Percentiles rank a stretch among this genome's conserved stretches.
Evolutionary conservation across 2,888 invertebrate genomes (phyloP).

Genomic region (Buathra laborator): DNA sequence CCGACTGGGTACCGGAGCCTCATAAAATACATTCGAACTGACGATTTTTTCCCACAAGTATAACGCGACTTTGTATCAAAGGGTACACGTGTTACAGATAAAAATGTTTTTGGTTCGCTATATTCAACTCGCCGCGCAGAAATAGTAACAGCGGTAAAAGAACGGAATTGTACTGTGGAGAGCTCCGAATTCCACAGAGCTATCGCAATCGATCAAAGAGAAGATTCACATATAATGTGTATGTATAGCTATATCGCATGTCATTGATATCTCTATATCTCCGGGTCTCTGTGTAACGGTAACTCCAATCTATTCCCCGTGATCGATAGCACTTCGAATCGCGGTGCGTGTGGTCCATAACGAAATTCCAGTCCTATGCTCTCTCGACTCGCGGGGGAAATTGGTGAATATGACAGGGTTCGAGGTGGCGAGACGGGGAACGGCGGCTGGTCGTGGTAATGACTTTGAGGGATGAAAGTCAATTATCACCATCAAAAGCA

Average conservation of each 20-base stretch:
- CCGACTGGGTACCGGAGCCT: no score
- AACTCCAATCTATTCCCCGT: conserved; percentile 55
- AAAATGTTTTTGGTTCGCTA: background rate
- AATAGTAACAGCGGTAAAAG: background rate
- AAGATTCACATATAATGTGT: conserved; percentile 46
- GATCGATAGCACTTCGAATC: conserved; percentile 69
- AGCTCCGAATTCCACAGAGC: conserved; percentile 57
- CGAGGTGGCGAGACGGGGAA: conserved; percentile 29
- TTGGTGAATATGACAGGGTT: conserved; percentile 57
- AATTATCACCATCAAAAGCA: conserved; percentile 60
- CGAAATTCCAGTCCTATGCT: conserved; percentile 60
- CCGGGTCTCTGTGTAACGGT: conserved; percentile 32
- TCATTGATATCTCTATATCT: conserved; percentile 17
- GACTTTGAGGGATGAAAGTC: conserved; percentile 40
- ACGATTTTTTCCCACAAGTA: no score
- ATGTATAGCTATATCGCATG: background rate
- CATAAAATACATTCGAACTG: no score
- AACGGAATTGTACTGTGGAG: conserved; percentile 41
- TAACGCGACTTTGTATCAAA: no score
- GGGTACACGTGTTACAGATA: no score
- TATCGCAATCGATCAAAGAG: conserved; percentile 61
- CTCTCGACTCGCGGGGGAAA: conserved; percentile 43
- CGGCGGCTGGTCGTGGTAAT: conserved; percentile 10
- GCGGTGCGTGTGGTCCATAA: conserved; percentile 65
- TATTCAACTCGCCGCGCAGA: background rate